Evolutionary conservation across 2,888 invertebrate genomes (phyloP).

Genomic region (Malachius bipustulatus): DNA sequence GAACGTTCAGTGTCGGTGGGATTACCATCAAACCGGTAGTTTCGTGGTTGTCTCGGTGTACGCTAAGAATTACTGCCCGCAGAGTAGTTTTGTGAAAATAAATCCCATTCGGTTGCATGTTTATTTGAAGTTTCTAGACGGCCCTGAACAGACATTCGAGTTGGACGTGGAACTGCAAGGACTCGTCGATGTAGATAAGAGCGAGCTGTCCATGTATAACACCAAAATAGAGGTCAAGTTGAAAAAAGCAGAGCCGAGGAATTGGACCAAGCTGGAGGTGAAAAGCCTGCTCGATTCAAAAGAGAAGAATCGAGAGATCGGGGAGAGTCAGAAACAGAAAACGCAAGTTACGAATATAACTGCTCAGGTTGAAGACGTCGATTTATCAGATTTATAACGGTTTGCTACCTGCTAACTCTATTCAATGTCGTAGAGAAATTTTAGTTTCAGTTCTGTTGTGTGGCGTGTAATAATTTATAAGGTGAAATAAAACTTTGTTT

Average conservation of each 20-base stretch:
- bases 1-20: slow-evolving; percentile 62
- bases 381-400: slow-evolving; percentile 2
- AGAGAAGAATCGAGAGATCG: slow-evolving; percentile 22
- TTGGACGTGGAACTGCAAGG: slow-evolving; percentile 71
- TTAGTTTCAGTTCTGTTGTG: too few species aligned
- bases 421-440: too few species aligned
- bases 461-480: too few species aligned
- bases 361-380: not conserved
- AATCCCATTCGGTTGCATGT: slow-evolving; percentile 74
- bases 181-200: slow-evolving; percentile 58
- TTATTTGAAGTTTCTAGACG: slow-evolving; percentile 65
- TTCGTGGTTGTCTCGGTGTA: slow-evolving; percentile 80
- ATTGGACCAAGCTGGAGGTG: slow-evolving; percentile 68
- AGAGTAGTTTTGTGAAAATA: slow-evolving; percentile 59
- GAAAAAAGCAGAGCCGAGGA: slow-evolving; percentile 72
- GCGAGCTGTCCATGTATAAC: slow-evolving; percentile 66
- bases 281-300: slow-evolving; percentile 30
- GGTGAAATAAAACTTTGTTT: too few species aligned
- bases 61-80: slow-evolving; percentile 80
- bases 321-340: too few species aligned
- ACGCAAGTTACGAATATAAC: not conserved
- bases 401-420: too few species aligned
- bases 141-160: slow-evolving; percentile 56
- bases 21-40: slow-evolving; percentile 89
- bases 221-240: slow-evolving; percentile 90